A percentile compares a stretch with the other conserved stretches of the same genome.
Evolutionary conservation across 2,797 vertebrate genomes (phyloP).

Genomic region (Merluccius polli): DNA sequence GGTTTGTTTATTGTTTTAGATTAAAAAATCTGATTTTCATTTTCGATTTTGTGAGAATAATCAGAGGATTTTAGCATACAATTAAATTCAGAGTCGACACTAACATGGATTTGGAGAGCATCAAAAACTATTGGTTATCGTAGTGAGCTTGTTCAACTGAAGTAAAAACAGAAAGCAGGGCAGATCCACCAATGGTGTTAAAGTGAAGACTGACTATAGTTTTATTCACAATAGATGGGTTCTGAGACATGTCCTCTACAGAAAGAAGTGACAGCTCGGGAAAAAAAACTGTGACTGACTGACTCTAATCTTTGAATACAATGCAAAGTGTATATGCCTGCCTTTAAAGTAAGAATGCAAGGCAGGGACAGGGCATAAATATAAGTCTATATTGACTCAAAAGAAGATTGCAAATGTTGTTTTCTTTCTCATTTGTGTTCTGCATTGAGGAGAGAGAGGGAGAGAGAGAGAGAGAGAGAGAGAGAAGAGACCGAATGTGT

Average conservation of each 20-base stretch:
- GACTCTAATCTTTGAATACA: slow-evolving; percentile 7
- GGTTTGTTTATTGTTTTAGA: not conserved
- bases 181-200: slow-evolving; percentile 49
- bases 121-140: not conserved
- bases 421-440: not conserved
- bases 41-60: not conserved
- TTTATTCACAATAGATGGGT: slow-evolving; percentile 43
- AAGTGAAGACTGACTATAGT: slow-evolving; percentile 47
- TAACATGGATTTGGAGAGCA: not conserved
- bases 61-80: not conserved
- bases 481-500: not conserved
- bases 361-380: not conserved
- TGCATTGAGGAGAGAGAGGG: not conserved
- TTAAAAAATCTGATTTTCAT: not conserved
- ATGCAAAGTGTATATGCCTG: not conserved
- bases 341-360: not conserved
- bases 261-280: slow-evolving; percentile 31
- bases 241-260: slow-evolving; percentile 22
- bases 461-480: too few relatives aligned
- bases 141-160: too few relatives aligned
- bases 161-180: slow-evolving; percentile 29
- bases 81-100: not conserved
- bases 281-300: slow-evolving; percentile 21
- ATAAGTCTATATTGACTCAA: not conserved
- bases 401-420: not conserved